Percentiles rank a stretch among this genome's conserved stretches.
Evolutionary conservation across 2,113 vertebrate species (phyloP).

Genomic region (Oplegnathus fasciatus): DNA sequence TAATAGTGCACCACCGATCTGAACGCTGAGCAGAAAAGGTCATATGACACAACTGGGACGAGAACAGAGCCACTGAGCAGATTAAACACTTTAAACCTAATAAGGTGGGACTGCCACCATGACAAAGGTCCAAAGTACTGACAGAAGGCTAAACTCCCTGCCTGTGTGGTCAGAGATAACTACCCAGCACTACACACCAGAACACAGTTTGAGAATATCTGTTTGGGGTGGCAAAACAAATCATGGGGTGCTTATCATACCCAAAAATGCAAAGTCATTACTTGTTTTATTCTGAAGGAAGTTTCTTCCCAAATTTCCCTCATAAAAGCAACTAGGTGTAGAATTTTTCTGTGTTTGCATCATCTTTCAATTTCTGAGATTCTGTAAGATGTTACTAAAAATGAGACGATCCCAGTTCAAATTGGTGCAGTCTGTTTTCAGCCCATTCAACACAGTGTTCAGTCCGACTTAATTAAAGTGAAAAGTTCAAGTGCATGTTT

Average conservation of each 20-base stretch:
- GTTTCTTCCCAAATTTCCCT: not conserved
- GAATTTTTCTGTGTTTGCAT: not conserved
- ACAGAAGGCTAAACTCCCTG: not conserved
- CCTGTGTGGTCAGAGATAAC: slow-evolving; percentile 5
- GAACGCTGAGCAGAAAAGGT: slow-evolving; percentile 32
- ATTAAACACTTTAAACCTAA: slow-evolving; percentile 23
- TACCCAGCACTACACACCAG: not conserved
- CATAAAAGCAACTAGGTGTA: not conserved
- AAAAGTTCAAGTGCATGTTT: not conserved
- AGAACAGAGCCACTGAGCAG: slow-evolving; percentile 5
- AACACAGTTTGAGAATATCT: not conserved
- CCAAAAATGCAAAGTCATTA: not conserved
- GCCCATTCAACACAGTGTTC: no score
- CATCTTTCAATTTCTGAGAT: not conserved
- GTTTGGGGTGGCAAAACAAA: not conserved
- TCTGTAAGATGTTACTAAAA: not conserved
- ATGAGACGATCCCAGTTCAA: no score
- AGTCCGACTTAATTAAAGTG: no score
- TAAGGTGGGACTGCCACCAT: not conserved
- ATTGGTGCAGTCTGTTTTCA: no score
- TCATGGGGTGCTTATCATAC: not conserved
- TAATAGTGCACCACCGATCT: not conserved
- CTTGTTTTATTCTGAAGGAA: not conserved
- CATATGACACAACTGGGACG: slow-evolving; percentile 15
- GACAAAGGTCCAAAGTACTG: not conserved